Base-by-base conservation (phyloP, 1,140 invertebrate species). In the Heliconius eleuchia region DNA sequence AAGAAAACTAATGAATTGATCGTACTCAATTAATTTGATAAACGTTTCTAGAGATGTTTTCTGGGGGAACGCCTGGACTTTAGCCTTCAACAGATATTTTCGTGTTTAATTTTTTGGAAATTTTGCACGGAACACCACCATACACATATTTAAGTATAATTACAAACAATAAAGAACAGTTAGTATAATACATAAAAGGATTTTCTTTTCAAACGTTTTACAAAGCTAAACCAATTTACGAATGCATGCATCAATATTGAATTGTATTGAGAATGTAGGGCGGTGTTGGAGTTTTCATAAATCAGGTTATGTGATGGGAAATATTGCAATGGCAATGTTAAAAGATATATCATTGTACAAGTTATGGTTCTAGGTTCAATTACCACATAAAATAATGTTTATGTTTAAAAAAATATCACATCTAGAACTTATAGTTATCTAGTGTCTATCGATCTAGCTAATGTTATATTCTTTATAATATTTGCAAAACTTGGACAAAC, bases 201-300 rank as follows among this genome's bases (percentile, higher is more conserved):
- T 60, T 9, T n/a, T 46, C 57, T 3, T 23, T 27, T 23, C 3
- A 60, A 60, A n/a, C 9, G 57, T 60, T 60, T 60, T 27, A 60
- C 57, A 60, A 60, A 60, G 57, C 57, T 19, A 60, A 60, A 60
- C 16, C 60, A 66, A 66, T 27, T 66, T 66, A 30, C 60, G 60
- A 66, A 66, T 66, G 60, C 57, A 66, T 66, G 57, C 60, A 66
- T 66, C 60, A 30, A 66, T 66, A 66, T 66, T 66, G 27, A 66
- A 66, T 66, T 66, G 60, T 66, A 66, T 66, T 30, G 60, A 66
- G 60, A 66, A 66, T 66, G 60, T 66, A 66, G 60, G 60, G 27
- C 60, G 60, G 60, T 66, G 60, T 66, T 30, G 60, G 27, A 66
- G 60, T 66, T 66, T 66, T 66, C 27, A 66, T 66, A 66, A 66